Base-by-base conservation (phyloP, 2,113 vertebrate genomes). In the Ardeotis arabs region DNA sequence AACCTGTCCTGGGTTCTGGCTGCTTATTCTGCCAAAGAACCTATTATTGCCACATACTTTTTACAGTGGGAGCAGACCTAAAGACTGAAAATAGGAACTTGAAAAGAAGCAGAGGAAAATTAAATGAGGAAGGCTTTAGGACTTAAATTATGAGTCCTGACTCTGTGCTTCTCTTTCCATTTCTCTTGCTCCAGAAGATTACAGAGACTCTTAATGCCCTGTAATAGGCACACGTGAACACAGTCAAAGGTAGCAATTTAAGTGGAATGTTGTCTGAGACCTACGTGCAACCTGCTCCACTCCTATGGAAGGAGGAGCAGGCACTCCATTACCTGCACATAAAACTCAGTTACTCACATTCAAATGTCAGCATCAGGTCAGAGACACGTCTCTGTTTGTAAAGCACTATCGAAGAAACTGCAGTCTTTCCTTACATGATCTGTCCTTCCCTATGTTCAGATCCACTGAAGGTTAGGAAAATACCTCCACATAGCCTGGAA, bases 241-340 rank as follows among this genome's bases (percentile, higher is more conserved):
- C 6, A 39, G 47, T 62, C n/a, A 72, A 77, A 88, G 33, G 76
- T 90, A 75, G 88, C 76, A 92, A 92, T 89, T 92, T 73, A 69
- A 58, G 76, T 44, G 94, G 89, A 95, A 97, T 86, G 89, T 29
- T 80, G 93, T 19, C 79, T 0, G 0, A 95, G 60, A 93, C 55
- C 37, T 45, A 11, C 2, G 9, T 45, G 70, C 13, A 94, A 96
- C 75, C 82, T 69, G 90, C 79, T 83, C 73, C 63, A 41, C 60
- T 84, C 60, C 94, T 90, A 58, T 88, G 55, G 45, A 69, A 94
- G 88, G 90, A 21, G 89, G 68, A 93, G 90, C 83, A 89, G 47
- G 22, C 22, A n/a, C 23, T 53, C 31, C 50, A 77, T 62, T 79
- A 60, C 31, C 72, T 45, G 59, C 27, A 21, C 37, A 21, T 14